phyloP scores from a whole-genome alignment of 2,888 invertebrate species.

The Torymus texanus region DNA sequence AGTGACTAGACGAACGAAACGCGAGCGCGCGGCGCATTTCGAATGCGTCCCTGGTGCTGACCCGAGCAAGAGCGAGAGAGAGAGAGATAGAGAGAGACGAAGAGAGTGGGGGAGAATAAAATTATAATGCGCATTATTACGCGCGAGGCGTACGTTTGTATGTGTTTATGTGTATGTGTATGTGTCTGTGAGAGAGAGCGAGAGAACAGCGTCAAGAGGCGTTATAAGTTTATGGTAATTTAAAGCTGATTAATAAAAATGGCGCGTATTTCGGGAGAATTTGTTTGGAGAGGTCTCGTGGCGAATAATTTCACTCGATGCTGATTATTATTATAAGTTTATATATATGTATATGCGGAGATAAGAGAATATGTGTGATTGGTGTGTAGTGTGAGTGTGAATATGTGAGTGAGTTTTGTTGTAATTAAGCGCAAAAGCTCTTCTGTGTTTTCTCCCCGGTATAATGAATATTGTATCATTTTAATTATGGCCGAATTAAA shows the following conservation, averaged over 20 bases:
- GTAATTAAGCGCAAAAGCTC: too few relatives aligned
- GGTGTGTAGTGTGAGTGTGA: background rate
- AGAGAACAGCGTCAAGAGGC: conserved; percentile 14
- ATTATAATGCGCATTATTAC: conserved; percentile 41
- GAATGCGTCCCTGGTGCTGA: conserved; percentile 3
- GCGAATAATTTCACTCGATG: too few relatives aligned
- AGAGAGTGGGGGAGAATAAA: conserved; percentile 38
- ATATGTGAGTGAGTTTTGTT: background rate
- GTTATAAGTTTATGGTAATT: conserved; percentile 24
- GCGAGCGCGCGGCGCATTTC: conserved; percentile 40
- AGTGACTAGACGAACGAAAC: conserved; percentile 62
- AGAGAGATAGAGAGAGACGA: background rate
- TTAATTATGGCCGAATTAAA: background rate
- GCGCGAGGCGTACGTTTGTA: background rate
- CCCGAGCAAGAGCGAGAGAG: background rate
- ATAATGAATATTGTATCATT: background rate
- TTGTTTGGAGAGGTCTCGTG: too few relatives aligned
- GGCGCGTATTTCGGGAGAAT: too few relatives aligned
- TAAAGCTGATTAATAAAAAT: background rate
- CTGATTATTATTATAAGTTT: too few relatives aligned
- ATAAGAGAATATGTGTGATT: too few relatives aligned
- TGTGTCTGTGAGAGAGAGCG: too few relatives aligned
- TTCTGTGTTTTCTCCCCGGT: too few relatives aligned
- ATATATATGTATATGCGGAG: too few relatives aligned
- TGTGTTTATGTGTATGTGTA: too few relatives aligned